Conservation (phyloP, 2,113 vertebrate genomes). For the Numida meleagris region DNA sequence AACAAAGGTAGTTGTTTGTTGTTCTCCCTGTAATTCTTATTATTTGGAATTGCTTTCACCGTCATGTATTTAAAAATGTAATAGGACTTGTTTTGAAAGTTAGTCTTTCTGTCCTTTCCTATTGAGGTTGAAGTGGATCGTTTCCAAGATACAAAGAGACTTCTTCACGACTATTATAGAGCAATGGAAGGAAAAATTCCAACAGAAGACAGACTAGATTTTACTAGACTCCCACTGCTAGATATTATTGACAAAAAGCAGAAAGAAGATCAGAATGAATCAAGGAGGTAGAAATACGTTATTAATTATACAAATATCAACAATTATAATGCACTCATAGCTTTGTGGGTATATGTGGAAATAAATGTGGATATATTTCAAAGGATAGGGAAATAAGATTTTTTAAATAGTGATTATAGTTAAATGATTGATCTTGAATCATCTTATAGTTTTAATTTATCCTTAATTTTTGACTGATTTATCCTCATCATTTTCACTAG, state of each 20-base stretch:
- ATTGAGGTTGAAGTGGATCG: slow-evolving; percentile 87
- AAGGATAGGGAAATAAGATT: background rate
- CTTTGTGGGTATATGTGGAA: background rate
- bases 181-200: slow-evolving; percentile 80
- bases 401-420: background rate
- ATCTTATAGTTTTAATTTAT: background rate
- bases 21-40: background rate
- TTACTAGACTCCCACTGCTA: slow-evolving; percentile 79
- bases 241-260: slow-evolving; percentile 41
- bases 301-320: background rate
- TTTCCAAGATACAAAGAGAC: slow-evolving; percentile 84
- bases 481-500: background rate
- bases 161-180: slow-evolving; percentile 88
- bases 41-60: background rate
- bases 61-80: background rate
- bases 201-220: slow-evolving; percentile 44
- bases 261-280: slow-evolving; percentile 34
- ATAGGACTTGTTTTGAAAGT: background rate
- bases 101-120: background rate
- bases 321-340: background rate
- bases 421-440: background rate
- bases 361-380: background rate
- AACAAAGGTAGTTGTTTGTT: background rate
- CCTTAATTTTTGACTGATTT: background rate
- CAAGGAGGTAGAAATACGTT: slow-evolving; percentile 21